Percentiles rank a stretch among this genome's conserved stretches.
phyloP scores from a whole-genome alignment of 2,888 invertebrate genomes.

The Chloromyia formosa region DNA sequence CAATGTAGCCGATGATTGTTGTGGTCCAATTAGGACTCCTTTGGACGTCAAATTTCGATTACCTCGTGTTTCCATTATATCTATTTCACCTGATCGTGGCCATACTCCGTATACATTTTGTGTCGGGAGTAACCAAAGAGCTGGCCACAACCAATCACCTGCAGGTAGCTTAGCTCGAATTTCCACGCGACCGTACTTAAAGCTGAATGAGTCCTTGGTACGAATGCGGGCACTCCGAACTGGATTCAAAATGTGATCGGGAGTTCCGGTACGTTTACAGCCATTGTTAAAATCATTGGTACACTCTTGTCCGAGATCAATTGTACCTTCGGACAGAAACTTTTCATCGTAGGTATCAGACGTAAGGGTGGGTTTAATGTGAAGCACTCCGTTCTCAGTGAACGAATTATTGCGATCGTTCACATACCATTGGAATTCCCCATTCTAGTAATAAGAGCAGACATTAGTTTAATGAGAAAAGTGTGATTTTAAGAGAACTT shows the following conservation, averaged over 20 bases:
- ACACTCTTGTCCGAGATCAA: slow-evolving; percentile 71
- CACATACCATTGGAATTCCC: slow-evolving; percentile 76
- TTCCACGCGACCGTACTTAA: slow-evolving; percentile 73
- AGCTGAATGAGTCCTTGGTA: slow-evolving; percentile 71
- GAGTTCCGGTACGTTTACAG: slow-evolving; percentile 68
- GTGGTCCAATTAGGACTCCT: slow-evolving; percentile 68
- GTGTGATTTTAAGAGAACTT: slow-evolving; percentile 30
- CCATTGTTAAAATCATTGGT: slow-evolving; percentile 69
- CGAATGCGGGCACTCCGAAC: slow-evolving; percentile 73
- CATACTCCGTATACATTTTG: slow-evolving; percentile 72
- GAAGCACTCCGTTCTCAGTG: slow-evolving; percentile 65
- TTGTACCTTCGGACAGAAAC: slow-evolving; percentile 66
- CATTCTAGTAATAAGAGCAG: slow-evolving; percentile 64
- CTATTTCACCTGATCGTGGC: slow-evolving; percentile 79
- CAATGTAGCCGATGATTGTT: slow-evolving; percentile 70
- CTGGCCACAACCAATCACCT: slow-evolving; percentile 71
- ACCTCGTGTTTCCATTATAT: slow-evolving; percentile 74
- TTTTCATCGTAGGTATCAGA: slow-evolving; percentile 67
- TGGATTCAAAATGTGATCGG: slow-evolving; percentile 69
- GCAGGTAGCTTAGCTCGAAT: slow-evolving; percentile 73
- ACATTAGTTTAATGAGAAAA: neutral
- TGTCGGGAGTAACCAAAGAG: slow-evolving; percentile 76
- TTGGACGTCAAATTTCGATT: slow-evolving; percentile 66
- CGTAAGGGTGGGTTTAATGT: slow-evolving; percentile 70
- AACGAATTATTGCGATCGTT: slow-evolving; percentile 74